Percentiles rank a stretch among this genome's conserved stretches.
These are phyloP conservation scores for Mesocentrotus franciscanus DNA, from an alignment of 53 echinoderm and acorn worm species.

Conservation along the genomic window DNA sequence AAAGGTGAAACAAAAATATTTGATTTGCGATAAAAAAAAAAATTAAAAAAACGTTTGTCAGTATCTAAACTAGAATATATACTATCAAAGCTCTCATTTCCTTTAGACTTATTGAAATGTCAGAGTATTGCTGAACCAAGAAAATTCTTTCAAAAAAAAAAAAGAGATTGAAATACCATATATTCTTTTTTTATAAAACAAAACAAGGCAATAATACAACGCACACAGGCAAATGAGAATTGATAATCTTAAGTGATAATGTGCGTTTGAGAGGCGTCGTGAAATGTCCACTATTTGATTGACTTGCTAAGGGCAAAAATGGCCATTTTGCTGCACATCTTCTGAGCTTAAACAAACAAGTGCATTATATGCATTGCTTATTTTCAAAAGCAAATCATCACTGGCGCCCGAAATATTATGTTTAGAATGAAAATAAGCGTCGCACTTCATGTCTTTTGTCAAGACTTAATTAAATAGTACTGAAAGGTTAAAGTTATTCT, in stretches of 20 bases:
- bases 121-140: background rate
- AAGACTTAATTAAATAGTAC: conserved; percentile 13
- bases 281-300: background rate
- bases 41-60: no score
- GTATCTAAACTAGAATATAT: background rate
- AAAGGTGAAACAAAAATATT: no score
- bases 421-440: conserved; percentile 21
- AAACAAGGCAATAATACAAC: background rate
- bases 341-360: background rate
- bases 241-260: background rate
- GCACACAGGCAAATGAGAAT: background rate
- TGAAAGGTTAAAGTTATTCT: background rate
- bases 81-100: background rate
- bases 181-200: background rate
- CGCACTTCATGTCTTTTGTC: conserved; percentile 25
- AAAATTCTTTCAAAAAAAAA: background rate
- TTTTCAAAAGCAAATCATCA: conserved; percentile 3
- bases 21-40: background rate
- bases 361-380: conserved; percentile 19
- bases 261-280: background rate
- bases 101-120: background rate
- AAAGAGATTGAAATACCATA: background rate
- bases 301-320: background rate
- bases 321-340: conserved; percentile 19
- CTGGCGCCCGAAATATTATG: conserved; percentile 50